Percentiles rank a stretch among this genome's conserved stretches.
Evolutionary conservation across 2,113 vertebrate species (phyloP).

Genomic region (Alaudala cheleensis): DNA sequence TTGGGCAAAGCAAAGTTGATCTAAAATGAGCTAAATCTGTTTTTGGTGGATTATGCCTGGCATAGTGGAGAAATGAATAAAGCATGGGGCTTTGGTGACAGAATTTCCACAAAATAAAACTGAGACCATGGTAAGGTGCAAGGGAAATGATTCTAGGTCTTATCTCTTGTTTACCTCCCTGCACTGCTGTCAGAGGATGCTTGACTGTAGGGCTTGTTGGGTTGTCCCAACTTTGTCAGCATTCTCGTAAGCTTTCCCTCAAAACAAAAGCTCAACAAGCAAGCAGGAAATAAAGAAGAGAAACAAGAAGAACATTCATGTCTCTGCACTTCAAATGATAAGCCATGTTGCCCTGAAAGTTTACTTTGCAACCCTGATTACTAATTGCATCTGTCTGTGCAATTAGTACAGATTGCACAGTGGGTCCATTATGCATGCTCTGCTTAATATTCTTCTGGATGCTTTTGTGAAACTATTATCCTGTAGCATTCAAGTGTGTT

Average conservation of each 20-base stretch:
- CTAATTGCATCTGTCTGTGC: background rate
- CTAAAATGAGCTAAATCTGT: background rate
- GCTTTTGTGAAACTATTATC: constrained; percentile 12
- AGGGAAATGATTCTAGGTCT: background rate
- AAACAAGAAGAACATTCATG: background rate
- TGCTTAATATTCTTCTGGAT: background rate
- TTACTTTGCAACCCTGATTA: background rate
- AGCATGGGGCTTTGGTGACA: background rate
- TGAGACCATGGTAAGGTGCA: background rate
- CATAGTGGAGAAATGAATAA: background rate
- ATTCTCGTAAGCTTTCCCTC: background rate
- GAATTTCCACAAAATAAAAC: background rate
- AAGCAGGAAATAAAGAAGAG: background rate
- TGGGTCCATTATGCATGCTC: background rate
- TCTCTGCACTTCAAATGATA: background rate
- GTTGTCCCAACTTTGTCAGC: background rate
- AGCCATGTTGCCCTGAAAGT: background rate
- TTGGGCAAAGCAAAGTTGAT: background rate
- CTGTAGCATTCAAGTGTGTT: constrained; percentile 1
- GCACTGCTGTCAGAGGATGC: background rate
- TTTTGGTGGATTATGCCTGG: background rate
- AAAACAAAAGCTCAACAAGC: background rate
- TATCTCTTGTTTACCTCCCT: background rate
- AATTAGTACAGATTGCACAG: no score
- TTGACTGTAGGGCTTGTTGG: background rate